Evolutionary conservation across 2,888 invertebrate genomes (phyloP), one percentile per base, ranked within the genome.

Genomic region (Aphidius colemani): DNA sequence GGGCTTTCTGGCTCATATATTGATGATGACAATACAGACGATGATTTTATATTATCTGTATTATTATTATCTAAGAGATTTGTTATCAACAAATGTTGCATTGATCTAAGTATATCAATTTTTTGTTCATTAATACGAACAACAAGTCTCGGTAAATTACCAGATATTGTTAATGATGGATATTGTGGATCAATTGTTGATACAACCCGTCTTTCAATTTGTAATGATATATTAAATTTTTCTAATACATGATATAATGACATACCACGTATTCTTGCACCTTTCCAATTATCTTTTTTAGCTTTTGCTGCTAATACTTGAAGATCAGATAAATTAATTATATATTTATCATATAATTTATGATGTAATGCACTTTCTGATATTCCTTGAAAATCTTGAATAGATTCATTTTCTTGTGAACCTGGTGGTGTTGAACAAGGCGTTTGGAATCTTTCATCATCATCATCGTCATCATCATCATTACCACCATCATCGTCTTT

Each of bases 51-150:
- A 30, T 30, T 5, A 0, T 67, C 58, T 44, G 70, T 74, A 5
- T 67, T 70, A 9, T 45, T 10, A 6, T 46, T 48, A 4, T 59
- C 66, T 1, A 73, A 72, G 67, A 71, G 84, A 70, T 69, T 78
- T 43, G 75, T 75, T 3, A 83, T 71, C 10, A 86, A 75, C 6
- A 82, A 79, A 63, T 85, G 84, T 46, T 85, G 79, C 73, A 91
- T 86, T 63, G 87, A 85, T 55, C 87, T 80, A 40, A 90, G 85
- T 0, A 90, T 87, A 9, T 86, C 84, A 11, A 97, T 90, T 85
- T 97, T 97, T 74, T 90, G 90, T 81, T 97, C 96, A 83, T 94
- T 95, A 53, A 97, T 86, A 82, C 97, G 97, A 59, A 92, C 92
- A 45, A 94, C 91, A 13, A 97, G 86, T 80, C 92, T 90, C 0